These are phyloP conservation scores for Moxostoma hubbsi DNA, from an alignment of 2,797 vertebrate genomes.

Conservation along the genomic window DNA sequence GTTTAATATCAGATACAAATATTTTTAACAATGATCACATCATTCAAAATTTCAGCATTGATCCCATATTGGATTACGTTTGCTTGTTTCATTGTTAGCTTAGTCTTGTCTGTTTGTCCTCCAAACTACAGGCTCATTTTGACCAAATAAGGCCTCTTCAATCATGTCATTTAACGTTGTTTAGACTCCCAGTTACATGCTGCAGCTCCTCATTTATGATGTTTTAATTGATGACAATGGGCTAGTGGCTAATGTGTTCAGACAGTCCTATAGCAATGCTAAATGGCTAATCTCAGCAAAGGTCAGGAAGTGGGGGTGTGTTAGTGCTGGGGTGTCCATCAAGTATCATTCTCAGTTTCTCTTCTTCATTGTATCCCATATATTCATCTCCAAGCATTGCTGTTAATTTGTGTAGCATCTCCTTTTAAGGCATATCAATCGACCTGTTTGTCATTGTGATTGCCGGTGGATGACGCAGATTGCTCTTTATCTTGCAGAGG, in stretches of 20 bases:
- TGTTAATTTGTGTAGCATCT: conserved; percentile 46
- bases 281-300: conserved; percentile 65
- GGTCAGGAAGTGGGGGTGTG: conserved; percentile 55
- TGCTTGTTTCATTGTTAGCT: conserved; percentile 1
- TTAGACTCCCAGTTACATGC: conserved; percentile 31
- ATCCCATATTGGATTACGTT: not conserved
- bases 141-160: conserved; percentile 9
- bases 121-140: conserved; percentile 12
- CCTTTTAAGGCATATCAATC: conserved; percentile 21
- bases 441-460: conserved; percentile 49
- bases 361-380: not conserved
- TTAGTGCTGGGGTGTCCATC: conserved; percentile 34
- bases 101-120: not conserved
- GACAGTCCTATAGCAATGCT: conserved; percentile 50
- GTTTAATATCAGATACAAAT: not conserved
- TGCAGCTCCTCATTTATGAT: conserved; percentile 26
- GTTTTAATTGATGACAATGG: conserved; percentile 59
- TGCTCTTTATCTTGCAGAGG: conserved; percentile 34
- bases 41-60: conserved; percentile 15
- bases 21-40: not conserved
- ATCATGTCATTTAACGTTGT: conserved; percentile 29
- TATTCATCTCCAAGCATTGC: conserved; percentile 28
- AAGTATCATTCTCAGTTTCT: conserved; percentile 4
- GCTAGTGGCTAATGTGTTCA: conserved; percentile 61
- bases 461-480: conserved; percentile 38